Evolutionary conservation across 2,888 invertebrate genomes (phyloP).

Genomic region (Tanypteryx hageni): DNA sequence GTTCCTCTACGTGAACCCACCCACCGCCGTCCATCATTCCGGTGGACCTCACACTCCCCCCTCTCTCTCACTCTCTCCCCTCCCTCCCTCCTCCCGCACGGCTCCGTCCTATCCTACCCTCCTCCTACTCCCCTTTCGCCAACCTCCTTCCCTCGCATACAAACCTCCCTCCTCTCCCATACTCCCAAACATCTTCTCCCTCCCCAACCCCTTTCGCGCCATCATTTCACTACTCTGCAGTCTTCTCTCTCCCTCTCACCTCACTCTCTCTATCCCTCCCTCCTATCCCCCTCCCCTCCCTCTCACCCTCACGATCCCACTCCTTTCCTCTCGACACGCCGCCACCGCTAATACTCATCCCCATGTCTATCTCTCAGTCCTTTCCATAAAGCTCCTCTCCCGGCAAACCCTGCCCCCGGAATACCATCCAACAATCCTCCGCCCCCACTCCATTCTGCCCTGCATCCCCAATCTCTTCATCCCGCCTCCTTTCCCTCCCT

Average conservation of each 20-base stretch:
- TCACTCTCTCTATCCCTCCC: background rate
- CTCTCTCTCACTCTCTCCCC: background rate
- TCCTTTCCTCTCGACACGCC: conserved; percentile 51
- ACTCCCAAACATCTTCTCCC: conserved; percentile 58
- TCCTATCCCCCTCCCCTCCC: background rate
- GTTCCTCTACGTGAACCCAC: conserved; percentile 56
- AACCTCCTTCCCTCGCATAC: background rate
- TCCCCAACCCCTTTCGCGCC: background rate
- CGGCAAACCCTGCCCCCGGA: conserved; percentile 56
- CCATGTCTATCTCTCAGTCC: conserved; percentile 61
- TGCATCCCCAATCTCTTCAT: conserved; percentile 5
- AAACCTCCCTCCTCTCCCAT: background rate
- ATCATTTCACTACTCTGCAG: conserved; percentile 51
- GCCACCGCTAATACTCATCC: conserved; percentile 63
- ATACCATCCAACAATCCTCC: conserved; percentile 55
- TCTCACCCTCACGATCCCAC: background rate
- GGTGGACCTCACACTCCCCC: conserved; percentile 47
- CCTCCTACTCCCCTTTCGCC: background rate
- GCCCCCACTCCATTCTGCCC: conserved; percentile 1
- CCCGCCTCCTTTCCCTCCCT: background rate
- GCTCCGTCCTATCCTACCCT: background rate
- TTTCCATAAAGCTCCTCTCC: conserved; percentile 59
- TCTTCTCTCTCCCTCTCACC: background rate
- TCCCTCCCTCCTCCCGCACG: background rate
- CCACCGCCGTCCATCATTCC: conserved; percentile 50